phyloP scores from a whole-genome alignment of 2,888 invertebrate genomes.

The Epinotia bilunana region DNA sequence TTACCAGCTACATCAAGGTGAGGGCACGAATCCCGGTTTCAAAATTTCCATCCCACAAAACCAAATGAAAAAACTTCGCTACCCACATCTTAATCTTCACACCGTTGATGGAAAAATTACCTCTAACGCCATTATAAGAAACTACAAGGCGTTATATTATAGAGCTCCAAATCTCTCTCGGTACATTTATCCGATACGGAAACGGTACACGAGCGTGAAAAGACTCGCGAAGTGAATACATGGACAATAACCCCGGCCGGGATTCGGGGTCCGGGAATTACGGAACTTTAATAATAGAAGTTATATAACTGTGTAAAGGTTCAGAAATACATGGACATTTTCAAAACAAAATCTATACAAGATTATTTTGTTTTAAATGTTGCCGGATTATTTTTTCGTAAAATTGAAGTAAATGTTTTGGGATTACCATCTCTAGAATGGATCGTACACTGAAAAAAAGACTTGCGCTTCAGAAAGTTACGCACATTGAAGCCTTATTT shows the following conservation, averaged over 20 bases:
- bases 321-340: too few species aligned
- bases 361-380: too few species aligned
- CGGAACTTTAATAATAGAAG: background rate
- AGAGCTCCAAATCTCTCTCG: conserved; percentile 44
- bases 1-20: too few species aligned
- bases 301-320: background rate
- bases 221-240: conserved; percentile 9
- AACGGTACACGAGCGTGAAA: conserved; percentile 35
- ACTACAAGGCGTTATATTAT: conserved; percentile 19
- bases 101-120: background rate
- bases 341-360: too few species aligned
- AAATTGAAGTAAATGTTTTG: too few species aligned
- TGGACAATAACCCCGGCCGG: background rate
- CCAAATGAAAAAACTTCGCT: too few species aligned
- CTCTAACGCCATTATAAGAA: conserved; percentile 17
- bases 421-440: too few species aligned
- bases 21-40: too few species aligned
- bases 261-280: background rate
- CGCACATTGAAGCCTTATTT: too few species aligned
- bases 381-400: too few species aligned
- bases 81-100: background rate
- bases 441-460: too few species aligned
- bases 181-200: conserved; percentile 43
- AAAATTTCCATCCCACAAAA: background rate
- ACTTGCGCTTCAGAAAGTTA: too few species aligned